A percentile compares a stretch with the other conserved stretches of the same genome.
phyloP scores from a whole-genome alignment of 2,888 invertebrate genomes.

The Phaonia tiefii region DNA sequence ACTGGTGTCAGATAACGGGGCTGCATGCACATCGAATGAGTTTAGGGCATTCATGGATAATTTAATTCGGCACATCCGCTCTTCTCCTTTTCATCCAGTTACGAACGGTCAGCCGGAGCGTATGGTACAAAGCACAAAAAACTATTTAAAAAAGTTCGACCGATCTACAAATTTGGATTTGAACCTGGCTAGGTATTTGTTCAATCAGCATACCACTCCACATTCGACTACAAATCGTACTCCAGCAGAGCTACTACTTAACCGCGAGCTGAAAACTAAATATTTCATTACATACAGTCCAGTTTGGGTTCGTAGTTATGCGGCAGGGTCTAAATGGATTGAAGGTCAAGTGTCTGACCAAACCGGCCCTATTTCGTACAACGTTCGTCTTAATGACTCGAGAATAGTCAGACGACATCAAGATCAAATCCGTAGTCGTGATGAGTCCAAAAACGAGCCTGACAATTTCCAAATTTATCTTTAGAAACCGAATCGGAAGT shows the following conservation, averaged over 20 bases:
- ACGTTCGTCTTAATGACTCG: constrained; percentile 7
- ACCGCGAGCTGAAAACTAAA: constrained; percentile 10
- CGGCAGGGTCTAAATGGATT: not conserved
- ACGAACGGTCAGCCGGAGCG: too few relatives aligned
- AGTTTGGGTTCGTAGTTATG: constrained; percentile 14
- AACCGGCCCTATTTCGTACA: constrained; percentile 21
- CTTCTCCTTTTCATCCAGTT: too few relatives aligned
- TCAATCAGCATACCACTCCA: constrained; percentile 25
- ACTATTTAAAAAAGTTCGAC: not conserved
- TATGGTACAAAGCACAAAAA: too few relatives aligned
- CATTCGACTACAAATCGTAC: not conserved
- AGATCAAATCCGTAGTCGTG: too few relatives aligned
- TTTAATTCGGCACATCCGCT: too few relatives aligned
- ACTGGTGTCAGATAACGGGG: too few relatives aligned
- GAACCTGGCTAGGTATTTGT: constrained; percentile 9
- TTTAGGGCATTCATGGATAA: too few relatives aligned
- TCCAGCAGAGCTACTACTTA: too few relatives aligned
- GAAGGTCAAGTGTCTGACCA: not conserved
- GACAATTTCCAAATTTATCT: too few relatives aligned
- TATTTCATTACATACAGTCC: not conserved
- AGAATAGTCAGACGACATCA: constrained; percentile 22
- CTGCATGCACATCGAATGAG: too few relatives aligned
- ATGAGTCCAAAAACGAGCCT: too few relatives aligned
- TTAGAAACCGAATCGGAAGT: too few relatives aligned
- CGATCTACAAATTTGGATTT: constrained; percentile 14